Percentiles rank a stretch among this genome's conserved stretches.
Evolutionary conservation across 2,797 vertebrate species (phyloP).

Genomic region (Moxostoma hubbsi): DNA sequence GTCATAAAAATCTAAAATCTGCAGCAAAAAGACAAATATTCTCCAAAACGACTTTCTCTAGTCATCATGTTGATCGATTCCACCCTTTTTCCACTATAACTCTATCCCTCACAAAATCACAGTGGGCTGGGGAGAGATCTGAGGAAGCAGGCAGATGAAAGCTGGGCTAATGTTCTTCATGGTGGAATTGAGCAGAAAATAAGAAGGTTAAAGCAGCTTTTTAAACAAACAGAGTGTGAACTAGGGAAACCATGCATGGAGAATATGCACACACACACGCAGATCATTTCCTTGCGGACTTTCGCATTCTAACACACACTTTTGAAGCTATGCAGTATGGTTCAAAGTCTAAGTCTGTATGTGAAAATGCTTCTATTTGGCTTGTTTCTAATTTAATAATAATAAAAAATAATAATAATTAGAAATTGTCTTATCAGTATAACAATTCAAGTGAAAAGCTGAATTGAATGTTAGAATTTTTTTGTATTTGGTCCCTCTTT

Average conservation of each 20-base stretch:
- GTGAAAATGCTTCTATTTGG: too few species aligned
- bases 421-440: too few species aligned
- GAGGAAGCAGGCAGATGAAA: slow-evolving; percentile 73
- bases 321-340: too few species aligned
- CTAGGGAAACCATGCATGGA: slow-evolving; percentile 61
- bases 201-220: slow-evolving; percentile 69
- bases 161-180: slow-evolving; percentile 66
- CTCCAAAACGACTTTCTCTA: slow-evolving; percentile 45
- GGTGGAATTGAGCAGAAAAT: slow-evolving; percentile 78
- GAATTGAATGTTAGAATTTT: too few species aligned
- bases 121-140: slow-evolving; percentile 35
- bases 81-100: slow-evolving; percentile 18
- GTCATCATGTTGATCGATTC: slow-evolving; percentile 27
- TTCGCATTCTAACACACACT: background rate
- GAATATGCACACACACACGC: slow-evolving; percentile 3
- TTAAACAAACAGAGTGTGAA: slow-evolving; percentile 76
- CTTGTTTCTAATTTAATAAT: too few species aligned
- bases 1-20: slow-evolving; percentile 23
- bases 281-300: background rate
- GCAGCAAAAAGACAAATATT: slow-evolving; percentile 36
- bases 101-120: slow-evolving; percentile 21
- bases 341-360: too few species aligned
- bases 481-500: too few species aligned
- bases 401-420: too few species aligned
- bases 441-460: too few species aligned